Percentiles rank a stretch among this genome's conserved stretches.
Evolutionary conservation across 2,113 vertebrate species (phyloP).

Genomic region (Turnix velox): DNA sequence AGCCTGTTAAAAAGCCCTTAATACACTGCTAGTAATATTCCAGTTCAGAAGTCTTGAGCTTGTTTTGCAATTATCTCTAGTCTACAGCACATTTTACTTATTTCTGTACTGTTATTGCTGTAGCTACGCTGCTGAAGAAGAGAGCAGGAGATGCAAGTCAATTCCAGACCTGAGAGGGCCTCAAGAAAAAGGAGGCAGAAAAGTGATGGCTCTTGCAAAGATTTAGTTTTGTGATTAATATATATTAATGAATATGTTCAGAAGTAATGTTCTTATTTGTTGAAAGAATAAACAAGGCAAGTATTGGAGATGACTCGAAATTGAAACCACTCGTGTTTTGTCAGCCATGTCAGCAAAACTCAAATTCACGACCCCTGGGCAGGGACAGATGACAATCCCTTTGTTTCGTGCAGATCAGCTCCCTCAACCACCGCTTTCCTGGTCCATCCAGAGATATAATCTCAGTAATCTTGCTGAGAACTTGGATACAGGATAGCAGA

Average conservation of each 20-base stretch:
- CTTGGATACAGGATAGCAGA: background rate
- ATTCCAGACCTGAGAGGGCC: background rate
- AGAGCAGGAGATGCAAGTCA: background rate
- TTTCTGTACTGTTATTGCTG: background rate
- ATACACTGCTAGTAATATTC: background rate
- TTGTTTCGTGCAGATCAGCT: background rate
- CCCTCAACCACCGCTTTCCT: background rate
- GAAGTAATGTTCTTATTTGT: background rate
- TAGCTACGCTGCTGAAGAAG: background rate
- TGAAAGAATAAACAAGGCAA: background rate
- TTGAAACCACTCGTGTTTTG: background rate
- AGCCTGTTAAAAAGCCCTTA: background rate
- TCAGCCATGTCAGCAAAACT: background rate
- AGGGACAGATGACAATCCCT: background rate
- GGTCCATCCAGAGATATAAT: background rate
- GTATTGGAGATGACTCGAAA: background rate
- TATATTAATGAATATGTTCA: background rate
- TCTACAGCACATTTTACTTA: background rate
- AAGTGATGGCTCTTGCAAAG: background rate
- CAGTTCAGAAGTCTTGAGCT: background rate
- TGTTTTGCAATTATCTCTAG: background rate
- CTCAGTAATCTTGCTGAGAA: fast-evolving
- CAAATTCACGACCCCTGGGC: background rate
- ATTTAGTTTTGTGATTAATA: background rate
- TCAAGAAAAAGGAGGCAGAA: background rate